Base-by-base conservation (phyloP, 2,113 vertebrate species). In the Dendropsophus ebraccatus region DNA sequence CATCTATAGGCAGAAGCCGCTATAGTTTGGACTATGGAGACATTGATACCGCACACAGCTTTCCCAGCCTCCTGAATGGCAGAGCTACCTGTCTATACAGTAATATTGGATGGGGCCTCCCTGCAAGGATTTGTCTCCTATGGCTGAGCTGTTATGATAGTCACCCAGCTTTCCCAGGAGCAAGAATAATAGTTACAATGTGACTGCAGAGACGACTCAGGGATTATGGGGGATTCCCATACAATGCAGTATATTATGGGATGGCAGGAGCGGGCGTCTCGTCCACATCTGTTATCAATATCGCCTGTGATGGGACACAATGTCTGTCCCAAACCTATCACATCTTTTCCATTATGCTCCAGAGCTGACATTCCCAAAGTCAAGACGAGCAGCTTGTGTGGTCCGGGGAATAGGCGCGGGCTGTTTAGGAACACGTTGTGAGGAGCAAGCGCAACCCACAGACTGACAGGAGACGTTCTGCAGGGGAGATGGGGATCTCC, bases 221-320 rank as follows among this genome's bases (percentile, higher is more conserved):
- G 17, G 17, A 21, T 56, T 56, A n/a, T 23, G 56, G 56, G 10
- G 5, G 17, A 28, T 67, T 32, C 5, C 62, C 16, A 16, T 16
- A 16, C 7, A 65, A 65, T 21, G 28, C 41, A 41, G 41, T 8
- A 45, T 16, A 28, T 28, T 30, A 19, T 28, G 13, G 32, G 23
- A 50, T 14, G 2, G 10, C 12, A 73, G 45, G 75, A 17, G 75
- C 2, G 60, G n/a, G 58, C 37, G 35, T 49, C 35, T 60, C 11
- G 23, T 30, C 7, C 47, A 35, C 84, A 86, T 73, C 65, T 86
- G 77, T 81, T 86, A 86, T 80, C 76, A 86, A 86, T 86, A 73
- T 45, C 25, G 19, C 41, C 28, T 70, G 56, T 76, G 50, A 81
- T 73, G 76, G 77, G 47, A 86, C 77, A 60, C 5, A 47, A 45